Base-by-base conservation (phyloP, 2,797 vertebrate genomes). In the Parauchenoglanis ngamensis region DNA sequence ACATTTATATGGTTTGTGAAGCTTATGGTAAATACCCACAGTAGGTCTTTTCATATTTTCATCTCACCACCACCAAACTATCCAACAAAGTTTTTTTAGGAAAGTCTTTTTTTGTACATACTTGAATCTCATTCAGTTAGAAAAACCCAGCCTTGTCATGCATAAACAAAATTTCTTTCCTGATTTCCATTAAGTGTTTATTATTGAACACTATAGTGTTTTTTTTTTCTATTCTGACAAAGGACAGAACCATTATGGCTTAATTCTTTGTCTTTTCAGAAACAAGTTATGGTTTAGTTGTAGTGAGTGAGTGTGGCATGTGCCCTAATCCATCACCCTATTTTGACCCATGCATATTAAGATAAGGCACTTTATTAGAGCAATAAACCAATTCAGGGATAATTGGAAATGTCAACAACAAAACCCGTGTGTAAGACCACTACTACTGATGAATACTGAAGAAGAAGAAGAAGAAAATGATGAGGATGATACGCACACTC, bases 311-410 rank as follows among this genome's bases (percentile, higher is more conserved):
- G 40, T 79, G 75, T 23, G 83, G n/a, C 11, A 11, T 84, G 63
- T 40, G 65, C 61, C 28, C 77, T 49, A 7, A 56, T 70, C 49
- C 82, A 72, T 87, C 84, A 61, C 6, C 70, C 46, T 44, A 61
- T 46, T 86, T 78, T 87, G 87, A 87, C 90, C 78, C 70, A 21
- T 46, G 44, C 88, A 86, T 91, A 92, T 91, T 90, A 91, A 91
- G 92, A 92, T 92, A 92, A 90, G 77, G 31, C 25, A 77, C 49
- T 85, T 87, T 85, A 91, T 86, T 85, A 70, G 76, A 82, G 75
- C 80, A 80, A 90, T 92, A 92, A 92, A 92, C 85, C 76, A 88
- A 91, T 90, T 87, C 87, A 88, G 88, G 54, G 81, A 90, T 92
- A 91, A 91, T 92, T 90, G 90, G 86, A 89, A 76, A 90, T 85